Conservation (phyloP, 2,888 invertebrate species). For the Idaea straminata region DNA sequence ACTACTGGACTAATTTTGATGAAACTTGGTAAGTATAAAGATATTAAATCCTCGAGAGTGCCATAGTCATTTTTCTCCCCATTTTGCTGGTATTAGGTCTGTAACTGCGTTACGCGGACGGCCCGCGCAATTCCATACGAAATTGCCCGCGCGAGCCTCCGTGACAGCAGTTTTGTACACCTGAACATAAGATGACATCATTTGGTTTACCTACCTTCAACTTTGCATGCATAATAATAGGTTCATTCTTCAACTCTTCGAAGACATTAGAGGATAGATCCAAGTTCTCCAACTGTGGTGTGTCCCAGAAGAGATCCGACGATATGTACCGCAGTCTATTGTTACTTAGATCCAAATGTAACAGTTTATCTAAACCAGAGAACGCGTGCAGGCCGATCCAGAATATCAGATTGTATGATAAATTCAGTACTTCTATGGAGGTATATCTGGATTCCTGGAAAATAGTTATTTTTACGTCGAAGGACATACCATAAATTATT, state of each 20-base stretch:
- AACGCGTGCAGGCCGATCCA: slow-evolving; percentile 83
- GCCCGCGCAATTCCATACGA: too few species aligned
- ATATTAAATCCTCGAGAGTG: too few species aligned
- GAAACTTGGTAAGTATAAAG: too few species aligned
- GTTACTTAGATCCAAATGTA: slow-evolving; percentile 80
- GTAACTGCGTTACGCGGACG: too few species aligned
- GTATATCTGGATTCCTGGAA: slow-evolving; percentile 72
- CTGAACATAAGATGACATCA: too few species aligned
- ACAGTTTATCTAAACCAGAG: slow-evolving; percentile 68
- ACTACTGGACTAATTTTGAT: too few species aligned
- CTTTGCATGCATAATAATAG: slow-evolving; percentile 77
- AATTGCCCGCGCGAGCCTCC: too few species aligned
- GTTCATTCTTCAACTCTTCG: slow-evolving; percentile 74
- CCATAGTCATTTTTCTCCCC: too few species aligned
- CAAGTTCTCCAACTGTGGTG: slow-evolving; percentile 71
- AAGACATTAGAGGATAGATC: slow-evolving; percentile 83
- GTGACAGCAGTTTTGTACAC: not conserved
- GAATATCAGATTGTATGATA: slow-evolving; percentile 82
- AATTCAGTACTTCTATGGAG: slow-evolving; percentile 69
- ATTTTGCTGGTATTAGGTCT: too few species aligned
- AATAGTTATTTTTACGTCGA: slow-evolving; percentile 23
- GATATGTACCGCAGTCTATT: slow-evolving; percentile 81
- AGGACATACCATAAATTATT: not conserved
- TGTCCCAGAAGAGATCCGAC: slow-evolving; percentile 78
- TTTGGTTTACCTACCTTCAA: slow-evolving; percentile 66